These are phyloP conservation scores for Zophobas atratus DNA, from an alignment of 1,140 invertebrate genomes.

Conservation along the genomic window DNA sequence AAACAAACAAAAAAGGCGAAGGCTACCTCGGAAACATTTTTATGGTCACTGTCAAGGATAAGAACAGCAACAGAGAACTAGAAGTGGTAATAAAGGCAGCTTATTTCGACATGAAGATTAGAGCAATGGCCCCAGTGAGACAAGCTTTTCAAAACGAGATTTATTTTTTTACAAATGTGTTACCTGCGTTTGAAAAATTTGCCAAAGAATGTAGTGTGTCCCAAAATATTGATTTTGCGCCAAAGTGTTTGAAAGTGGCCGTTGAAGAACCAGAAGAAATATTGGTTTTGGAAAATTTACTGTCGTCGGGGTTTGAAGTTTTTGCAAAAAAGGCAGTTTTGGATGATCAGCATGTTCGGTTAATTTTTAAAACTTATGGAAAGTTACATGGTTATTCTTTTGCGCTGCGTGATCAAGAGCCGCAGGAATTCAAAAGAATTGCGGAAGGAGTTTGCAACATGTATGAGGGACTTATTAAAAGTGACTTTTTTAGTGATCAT, in stretches of 20 bases:
- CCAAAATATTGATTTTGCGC: background rate
- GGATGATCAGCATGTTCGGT: background rate
- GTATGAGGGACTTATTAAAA: background rate
- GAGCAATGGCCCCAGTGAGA: conserved; percentile 8
- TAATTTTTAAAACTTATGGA: conserved; percentile 69
- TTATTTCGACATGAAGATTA: conserved; percentile 6
- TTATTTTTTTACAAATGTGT: background rate
- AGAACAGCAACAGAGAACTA: background rate
- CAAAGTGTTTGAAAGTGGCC: background rate
- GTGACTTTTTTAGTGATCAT: conserved; percentile 51
- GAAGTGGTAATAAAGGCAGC: conserved; percentile 25
- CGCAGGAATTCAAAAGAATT: conserved; percentile 55
- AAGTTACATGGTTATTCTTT: conserved; percentile 71
- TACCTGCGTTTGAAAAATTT: conserved; percentile 5
- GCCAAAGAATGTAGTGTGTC: background rate
- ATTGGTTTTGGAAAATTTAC: background rate
- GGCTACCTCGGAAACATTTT: conserved; percentile 44
- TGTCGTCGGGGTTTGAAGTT: background rate
- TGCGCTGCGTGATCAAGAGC: conserved; percentile 65
- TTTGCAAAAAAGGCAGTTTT: too few species aligned
- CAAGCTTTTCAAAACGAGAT: conserved; percentile 22
- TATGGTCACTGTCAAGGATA: conserved; percentile 20
- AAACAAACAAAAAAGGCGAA: conserved; percentile 37
- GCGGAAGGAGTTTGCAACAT: conserved; percentile 38
- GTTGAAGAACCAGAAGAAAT: conserved; percentile 7